Evolutionary conservation across 1,140 invertebrate species (phyloP).

Genomic region (Hylyphantes graminicola): DNA sequence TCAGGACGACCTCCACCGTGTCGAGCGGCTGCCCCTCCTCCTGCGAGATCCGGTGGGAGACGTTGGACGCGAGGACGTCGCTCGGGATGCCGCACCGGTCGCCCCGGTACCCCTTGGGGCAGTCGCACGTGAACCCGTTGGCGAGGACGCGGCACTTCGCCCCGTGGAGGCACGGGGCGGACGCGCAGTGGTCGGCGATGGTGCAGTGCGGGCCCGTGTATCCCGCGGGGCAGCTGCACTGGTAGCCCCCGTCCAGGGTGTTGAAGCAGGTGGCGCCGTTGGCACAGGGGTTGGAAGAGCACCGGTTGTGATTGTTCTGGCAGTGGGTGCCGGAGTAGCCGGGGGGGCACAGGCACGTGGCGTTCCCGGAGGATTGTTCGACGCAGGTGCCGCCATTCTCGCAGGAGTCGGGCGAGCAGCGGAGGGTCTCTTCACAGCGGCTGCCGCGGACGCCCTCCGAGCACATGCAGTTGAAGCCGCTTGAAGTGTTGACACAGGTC

Average conservation of each 20-base stretch:
- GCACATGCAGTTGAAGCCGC: slow-evolving; percentile 68
- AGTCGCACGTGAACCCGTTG: slow-evolving; percentile 71
- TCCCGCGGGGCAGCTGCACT: slow-evolving; percentile 84
- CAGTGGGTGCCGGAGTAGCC: slow-evolving; percentile 81
- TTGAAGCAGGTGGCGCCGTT: slow-evolving; percentile 90
- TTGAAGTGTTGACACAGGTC: slow-evolving; percentile 76
- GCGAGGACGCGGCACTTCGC: slow-evolving; percentile 72
- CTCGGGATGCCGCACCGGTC: slow-evolving; percentile 85
- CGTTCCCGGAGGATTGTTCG: slow-evolving; percentile 71
- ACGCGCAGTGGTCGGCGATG: slow-evolving; percentile 72
- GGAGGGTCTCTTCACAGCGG: slow-evolving; percentile 67
- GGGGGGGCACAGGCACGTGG: slow-evolving; percentile 86
- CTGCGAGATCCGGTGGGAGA: slow-evolving; percentile 44
- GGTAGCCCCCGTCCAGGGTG: slow-evolving; percentile 78
- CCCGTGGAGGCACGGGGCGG: slow-evolving; percentile 75
- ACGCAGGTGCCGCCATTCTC: slow-evolving; percentile 69
- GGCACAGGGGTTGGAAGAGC: slow-evolving; percentile 80
- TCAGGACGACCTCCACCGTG: slow-evolving; percentile 16
- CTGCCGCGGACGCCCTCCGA: slow-evolving; percentile 70
- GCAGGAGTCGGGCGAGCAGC: slow-evolving; percentile 67
- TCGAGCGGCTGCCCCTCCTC: neutral
- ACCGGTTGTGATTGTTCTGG: slow-evolving; percentile 85
- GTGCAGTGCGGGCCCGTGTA: slow-evolving; percentile 77
- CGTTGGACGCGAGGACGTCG: slow-evolving; percentile 84
- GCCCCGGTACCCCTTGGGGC: slow-evolving; percentile 84